These are phyloP conservation scores for Butorides virescens DNA, from an alignment of 2,113 vertebrate genomes.

Conservation along the genomic window DNA sequence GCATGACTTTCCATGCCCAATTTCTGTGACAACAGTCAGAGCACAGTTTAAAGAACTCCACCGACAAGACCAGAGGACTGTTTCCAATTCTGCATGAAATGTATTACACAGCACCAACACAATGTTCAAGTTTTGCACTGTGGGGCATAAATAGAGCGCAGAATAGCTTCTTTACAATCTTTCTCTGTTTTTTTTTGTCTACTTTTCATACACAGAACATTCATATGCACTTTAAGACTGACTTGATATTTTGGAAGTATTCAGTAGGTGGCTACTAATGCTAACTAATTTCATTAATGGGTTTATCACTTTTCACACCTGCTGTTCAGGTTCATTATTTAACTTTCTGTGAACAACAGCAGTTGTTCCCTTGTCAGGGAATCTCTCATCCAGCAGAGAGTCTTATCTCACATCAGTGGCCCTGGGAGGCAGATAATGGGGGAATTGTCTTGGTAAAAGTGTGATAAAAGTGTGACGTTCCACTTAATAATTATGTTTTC, in stretches of 20 bases:
- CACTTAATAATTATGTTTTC: slow-evolving; percentile 3
- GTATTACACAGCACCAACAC: not conserved
- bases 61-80: not conserved
- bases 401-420: not conserved
- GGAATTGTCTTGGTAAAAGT: not conserved
- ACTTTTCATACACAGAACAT: not conserved
- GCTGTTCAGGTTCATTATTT: slow-evolving; percentile 9
- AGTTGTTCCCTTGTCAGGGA: slow-evolving; percentile 9
- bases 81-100: not conserved
- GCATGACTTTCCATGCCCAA: not conserved
- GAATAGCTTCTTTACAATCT: not conserved
- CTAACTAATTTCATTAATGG: not conserved
- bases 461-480: not conserved
- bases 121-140: not conserved
- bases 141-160: not conserved
- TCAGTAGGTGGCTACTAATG: not conserved
- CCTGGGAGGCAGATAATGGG: not conserved
- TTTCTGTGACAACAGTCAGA: not conserved
- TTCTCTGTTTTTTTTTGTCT: not conserved
- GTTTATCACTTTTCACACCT: not conserved
- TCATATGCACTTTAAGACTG: not conserved
- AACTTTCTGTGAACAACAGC: not conserved
- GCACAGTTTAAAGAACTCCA: not conserved
- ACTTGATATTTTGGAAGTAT: not conserved
- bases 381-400: not conserved